Evolutionary conservation across 2,797 vertebrate genomes (phyloP), one percentile per base, ranked within the genome.

Genomic region (Aplochiton taeniatus): DNA sequence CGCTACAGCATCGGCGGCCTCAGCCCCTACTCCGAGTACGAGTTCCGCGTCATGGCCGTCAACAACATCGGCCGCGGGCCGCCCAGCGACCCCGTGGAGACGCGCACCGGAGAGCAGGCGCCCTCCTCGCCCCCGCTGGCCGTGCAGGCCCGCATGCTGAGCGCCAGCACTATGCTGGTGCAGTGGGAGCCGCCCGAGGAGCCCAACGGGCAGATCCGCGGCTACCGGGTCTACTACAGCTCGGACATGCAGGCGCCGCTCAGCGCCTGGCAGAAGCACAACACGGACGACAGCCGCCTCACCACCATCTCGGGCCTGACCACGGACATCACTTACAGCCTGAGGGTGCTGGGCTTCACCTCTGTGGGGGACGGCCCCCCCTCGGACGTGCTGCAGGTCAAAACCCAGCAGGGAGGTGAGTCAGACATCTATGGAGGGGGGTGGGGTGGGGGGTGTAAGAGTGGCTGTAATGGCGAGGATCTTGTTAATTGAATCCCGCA

Each of bases 1-100:
- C 95, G 96, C 64, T 98, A 98, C 77, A 98, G 95, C 88, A 98
- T 98, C 1, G 96, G 96, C 0, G 96, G 96, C 47, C 96, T 98
- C 41, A 97, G 96, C 82, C 96, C 96, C 0, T 97, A 95, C 83
- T 97, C 96, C 0, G 95, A 97, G 75, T 98, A 98, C 0, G 95
- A 96, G 80, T 97, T 98, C 73, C 93, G 93, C 0, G 90, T 97
- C 72, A 92, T 98, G 74, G 96, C 96, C 0, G 94, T 98, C 62
- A 98, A 98, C 88, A 98, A 96, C 87, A 97, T 98, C 0, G 96
- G 96, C 51, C 93, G 95, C 0, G 96, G 96, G 43, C 95, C 94
- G 0, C 95, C 95, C 67, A 96, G 96, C 8, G 95, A 97, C 17
- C 85, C 92, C 0, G 95, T 98, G 0, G 94, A 94, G 76, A 95